Base-by-base conservation (phyloP, 2,113 vertebrate species). In the Pterophyllum scalare region DNA sequence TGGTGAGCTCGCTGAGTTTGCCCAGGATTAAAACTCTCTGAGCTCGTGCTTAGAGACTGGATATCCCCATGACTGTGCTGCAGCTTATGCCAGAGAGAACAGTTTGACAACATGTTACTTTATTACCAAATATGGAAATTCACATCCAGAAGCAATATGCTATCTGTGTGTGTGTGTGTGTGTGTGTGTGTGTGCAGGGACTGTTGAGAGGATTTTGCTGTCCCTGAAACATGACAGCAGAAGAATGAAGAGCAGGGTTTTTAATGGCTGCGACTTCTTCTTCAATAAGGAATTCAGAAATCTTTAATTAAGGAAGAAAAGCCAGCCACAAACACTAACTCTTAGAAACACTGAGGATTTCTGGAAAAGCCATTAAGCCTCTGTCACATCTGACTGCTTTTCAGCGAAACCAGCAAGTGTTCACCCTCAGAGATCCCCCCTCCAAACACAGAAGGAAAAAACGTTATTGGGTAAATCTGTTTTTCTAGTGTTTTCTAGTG, bases 381-480 rank as follows among this genome's bases (percentile, higher is more conserved):
- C 84, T 60, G 87, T 94, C 93, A 94, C 92, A 91, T 92, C 64
- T 89, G 91, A 94, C 79, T 90, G 92, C 79, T 64, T 91, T 93
- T 88, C 87, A 93, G 81, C 89, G 85, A 92, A 91, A 89, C 72
- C 31, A 52, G 54, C 52, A 49, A 87, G 31, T 61, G 83, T 88
- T 89, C 77, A 59, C 62, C 43, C 67, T 59, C 65, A 79, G 83
- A 89, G 89, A 88, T 64, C 61, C 72, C 5, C 35, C 22, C 35
- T 76, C 15, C 5, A 26, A 93, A 79, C 20, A 85, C 72, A 79
- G 70, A 75, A 52, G 33, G 35, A 35, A 81, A 64, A 49, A 61
- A 38, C 54, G 15, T 77, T 40, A 80, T 75, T 49, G 78, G 43
- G 9, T 77, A 79, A 87, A 89, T 90, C 49, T 88, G 57, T 77